Base-by-base conservation (phyloP, 1,140 invertebrate species). In the Zaprionus tsacasi region DNA sequence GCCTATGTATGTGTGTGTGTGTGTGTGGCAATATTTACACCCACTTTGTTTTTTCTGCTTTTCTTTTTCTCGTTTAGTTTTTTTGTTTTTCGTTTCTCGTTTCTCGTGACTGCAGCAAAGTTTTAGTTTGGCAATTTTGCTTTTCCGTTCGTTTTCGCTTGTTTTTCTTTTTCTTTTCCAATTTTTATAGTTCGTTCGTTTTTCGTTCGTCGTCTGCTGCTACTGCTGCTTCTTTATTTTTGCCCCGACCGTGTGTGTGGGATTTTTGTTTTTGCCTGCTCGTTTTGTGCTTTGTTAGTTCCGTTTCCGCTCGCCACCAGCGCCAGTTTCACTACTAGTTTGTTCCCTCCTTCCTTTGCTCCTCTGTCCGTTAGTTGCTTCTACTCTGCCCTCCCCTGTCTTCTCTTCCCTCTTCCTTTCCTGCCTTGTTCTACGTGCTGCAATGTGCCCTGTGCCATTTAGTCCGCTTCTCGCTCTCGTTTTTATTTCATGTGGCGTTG, bases 61-160 rank as follows among this genome's bases (percentile, higher is more conserved):
- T 21, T n/a, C n/a, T 15, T 64, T 67, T 78, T 85, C 61, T 78
- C 64, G n/a, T n/a, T n/a, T n/a, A n/a, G n/a, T n/a, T n/a, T n/a
- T n/a, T n/a, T n/a, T n/a, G n/a, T n/a, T n/a, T n/a, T n/a, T n/a
- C n/a, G n/a, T 64, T 67, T 78, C 85, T 65, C 74, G 63, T 45
- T 45, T 15, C 40, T 40, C 79, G 69, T 82, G 76, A 78, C 79
- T 83, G 83, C 78, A 80, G 78, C 78, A 85, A 85, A 85, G 80
- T 88, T 88, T 88, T 83, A 88, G 80, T 89, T 87, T 87, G 83
- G 80, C 83, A 87, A 88, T 87, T 87, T 87, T 88, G 83, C 83
- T 77, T 82, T 87, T 88, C 83, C 83, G 83, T 76, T 83, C 67
- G 56, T 72, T 82, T 82, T 81, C 63, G 72, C 80, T 72, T 35